These are phyloP conservation scores for Labroides dimidiatus DNA, from an alignment of 2,797 vertebrate species.

Conservation along the genomic window DNA sequence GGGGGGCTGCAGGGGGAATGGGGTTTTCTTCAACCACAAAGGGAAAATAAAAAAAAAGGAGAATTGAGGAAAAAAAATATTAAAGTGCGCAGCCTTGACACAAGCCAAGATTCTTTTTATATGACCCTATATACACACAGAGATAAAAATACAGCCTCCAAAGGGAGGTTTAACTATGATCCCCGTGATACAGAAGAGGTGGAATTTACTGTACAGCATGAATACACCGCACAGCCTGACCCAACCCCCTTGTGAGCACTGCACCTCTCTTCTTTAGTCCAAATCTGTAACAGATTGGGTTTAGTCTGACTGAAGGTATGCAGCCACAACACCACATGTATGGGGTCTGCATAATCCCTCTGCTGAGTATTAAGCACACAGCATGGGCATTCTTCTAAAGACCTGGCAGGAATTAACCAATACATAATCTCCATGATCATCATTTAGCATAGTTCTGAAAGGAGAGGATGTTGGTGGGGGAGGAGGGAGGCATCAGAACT, in stretches of 20 bases:
- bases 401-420: conserved; percentile 79
- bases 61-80: conserved; percentile 46
- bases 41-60: conserved; percentile 69
- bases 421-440: conserved; percentile 81
- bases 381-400: conserved; percentile 80
- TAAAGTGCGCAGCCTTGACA: conserved; percentile 49
- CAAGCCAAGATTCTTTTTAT: conserved; percentile 66
- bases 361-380: conserved; percentile 79
- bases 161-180: conserved; percentile 67
- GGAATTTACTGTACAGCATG: conserved; percentile 67
- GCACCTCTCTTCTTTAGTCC: conserved; percentile 69
- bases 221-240: conserved; percentile 37
- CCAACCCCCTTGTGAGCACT: conserved; percentile 48
- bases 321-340: conserved; percentile 86
- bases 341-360: conserved; percentile 80
- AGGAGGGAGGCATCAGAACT: conserved; percentile 34
- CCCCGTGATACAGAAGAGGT: conserved; percentile 67
- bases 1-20: conserved; percentile 66
- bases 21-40: conserved; percentile 74
- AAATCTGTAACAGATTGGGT: conserved; percentile 87
- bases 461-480: conserved; percentile 21
- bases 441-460: conserved; percentile 71
- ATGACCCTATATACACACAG: conserved; percentile 47
- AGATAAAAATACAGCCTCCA: conserved; percentile 65
- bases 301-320: conserved; percentile 85